Evolutionary conservation across 2,888 invertebrate genomes (phyloP), one percentile per base, ranked within the genome.

Genomic region (Hypena proboscidalis): DNA sequence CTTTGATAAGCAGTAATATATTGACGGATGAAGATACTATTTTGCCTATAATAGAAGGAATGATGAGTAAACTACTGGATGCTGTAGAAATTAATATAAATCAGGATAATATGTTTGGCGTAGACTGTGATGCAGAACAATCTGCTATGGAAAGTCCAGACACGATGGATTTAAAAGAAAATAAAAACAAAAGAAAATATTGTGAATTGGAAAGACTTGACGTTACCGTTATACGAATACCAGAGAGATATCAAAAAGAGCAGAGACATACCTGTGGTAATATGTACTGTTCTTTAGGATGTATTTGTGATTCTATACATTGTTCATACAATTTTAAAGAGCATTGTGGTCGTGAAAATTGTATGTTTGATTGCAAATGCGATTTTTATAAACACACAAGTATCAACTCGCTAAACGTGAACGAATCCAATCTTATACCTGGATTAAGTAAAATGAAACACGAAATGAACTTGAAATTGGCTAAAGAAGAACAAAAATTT

Each of bases 401-500:
- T 53, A 69, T 64, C 2, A 73, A 78, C 42, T 67, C 67, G n/a
- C 59, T 77, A 33, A 71, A 79, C 37, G 56, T 49, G 22, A 63
- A 67, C 29, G 70, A 63, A 55, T 49, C 67, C 15, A 76, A 80
- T 36, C 42, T 77, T 25, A 61, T 86, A 38, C 80, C 83, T 1
- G 81, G 78, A 0, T 70, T 92, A 33, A 53, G 85, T 19, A 82
- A 83, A 58, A 67, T 93, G 35, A 88, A 92, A 51, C 85, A 87
- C 57, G 83, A 91, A 68, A 87, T 88, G 0, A 92, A 91, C 62
- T 82, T 75, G 26, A 91, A 92, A 42, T 80, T 95, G 47, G 93
- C 95, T 0, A 94, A 93, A 74, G 93, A 93, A 66, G 95, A 95
- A 74, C 92, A 93, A 73, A 94, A 95, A 67, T 95, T 95, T 77